These are phyloP conservation scores for Silurus meridionalis DNA, from an alignment of 2,113 vertebrate genomes.

Conservation along the genomic window DNA sequence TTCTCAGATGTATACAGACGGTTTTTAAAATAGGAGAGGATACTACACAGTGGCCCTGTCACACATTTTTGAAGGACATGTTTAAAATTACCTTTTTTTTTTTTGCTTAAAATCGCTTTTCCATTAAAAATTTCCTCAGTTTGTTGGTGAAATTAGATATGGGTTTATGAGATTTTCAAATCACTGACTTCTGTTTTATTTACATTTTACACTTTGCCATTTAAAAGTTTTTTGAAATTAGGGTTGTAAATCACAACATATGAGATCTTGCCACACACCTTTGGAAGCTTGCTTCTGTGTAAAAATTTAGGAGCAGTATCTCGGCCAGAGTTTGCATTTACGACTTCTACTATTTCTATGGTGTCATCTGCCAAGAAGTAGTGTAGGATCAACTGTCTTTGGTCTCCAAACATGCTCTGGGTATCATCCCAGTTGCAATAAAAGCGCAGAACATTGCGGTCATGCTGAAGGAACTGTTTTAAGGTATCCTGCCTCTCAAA, in stretches of 20 bases:
- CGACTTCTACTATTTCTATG: conserved; percentile 81
- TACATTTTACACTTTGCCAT: too few relatives aligned
- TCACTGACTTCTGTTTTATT: too few relatives aligned
- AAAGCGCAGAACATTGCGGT: conserved; percentile 84
- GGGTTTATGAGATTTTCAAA: too few relatives aligned
- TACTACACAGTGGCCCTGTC: too few relatives aligned
- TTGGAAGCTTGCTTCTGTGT: conserved; percentile 82
- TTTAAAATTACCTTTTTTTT: too few relatives aligned
- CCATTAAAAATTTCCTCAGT: too few relatives aligned
- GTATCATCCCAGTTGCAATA: conserved; percentile 85
- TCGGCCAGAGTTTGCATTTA: conserved; percentile 76
- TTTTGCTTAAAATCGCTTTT: too few relatives aligned
- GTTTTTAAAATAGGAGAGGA: too few relatives aligned
- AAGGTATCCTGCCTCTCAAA: conserved; percentile 79
- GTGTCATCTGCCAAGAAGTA: conserved; percentile 91
- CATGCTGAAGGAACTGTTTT: conserved; percentile 82
- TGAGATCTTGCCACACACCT: conserved; percentile 71
- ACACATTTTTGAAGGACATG: too few relatives aligned
- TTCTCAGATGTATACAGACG: too few relatives aligned
- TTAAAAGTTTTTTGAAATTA: too few relatives aligned
- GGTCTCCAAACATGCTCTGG: conserved; percentile 64
- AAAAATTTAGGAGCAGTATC: conserved; percentile 77
- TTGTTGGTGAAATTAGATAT: background rate
- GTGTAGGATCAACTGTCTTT: conserved; percentile 78
- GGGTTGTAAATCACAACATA: background rate